Conservation (phyloP, 2,888 invertebrate species). For the Bombylius discolor region DNA sequence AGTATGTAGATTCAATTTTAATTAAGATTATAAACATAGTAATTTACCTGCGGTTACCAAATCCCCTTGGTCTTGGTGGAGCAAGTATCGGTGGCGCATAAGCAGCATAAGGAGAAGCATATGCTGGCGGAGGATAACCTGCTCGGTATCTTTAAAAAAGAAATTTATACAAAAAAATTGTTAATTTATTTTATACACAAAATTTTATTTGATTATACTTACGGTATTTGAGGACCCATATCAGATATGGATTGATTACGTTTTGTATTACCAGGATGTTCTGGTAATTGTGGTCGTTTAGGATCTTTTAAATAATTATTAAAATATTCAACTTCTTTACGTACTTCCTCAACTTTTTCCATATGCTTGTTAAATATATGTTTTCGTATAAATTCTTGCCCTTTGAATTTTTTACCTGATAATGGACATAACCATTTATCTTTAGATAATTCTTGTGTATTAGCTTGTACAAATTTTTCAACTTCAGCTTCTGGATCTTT, state of each 20-base stretch:
- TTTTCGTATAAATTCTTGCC: constrained; percentile 96
- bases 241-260: constrained; percentile 16
- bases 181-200: background rate
- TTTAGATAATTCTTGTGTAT: constrained; percentile 91
- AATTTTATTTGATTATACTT: background rate
- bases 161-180: background rate
- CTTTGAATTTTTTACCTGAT: constrained; percentile 97
- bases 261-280: constrained; percentile 48
- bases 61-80: constrained; percentile 39
- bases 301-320: constrained; percentile 93
- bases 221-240: constrained; percentile 7
- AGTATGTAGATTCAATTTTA: no score
- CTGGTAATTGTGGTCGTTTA: constrained; percentile 85
- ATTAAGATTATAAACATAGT: no score
- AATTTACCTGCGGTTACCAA: constrained; percentile 25
- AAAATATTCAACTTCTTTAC: constrained; percentile 93
- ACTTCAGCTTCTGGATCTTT: constrained; percentile 53
- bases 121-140: constrained; percentile 30
- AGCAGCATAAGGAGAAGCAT: constrained; percentile 36
- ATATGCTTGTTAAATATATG: constrained; percentile 96
- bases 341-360: constrained; percentile 94
- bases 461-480: constrained; percentile 89
- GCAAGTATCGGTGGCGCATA: constrained; percentile 40
- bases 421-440: constrained; percentile 99
- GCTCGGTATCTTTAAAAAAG: constrained; percentile 24